These are phyloP conservation scores for Tupaia tana DNA, from an alignment of 2,113 vertebrate genomes.

Conservation along the genomic window DNA sequence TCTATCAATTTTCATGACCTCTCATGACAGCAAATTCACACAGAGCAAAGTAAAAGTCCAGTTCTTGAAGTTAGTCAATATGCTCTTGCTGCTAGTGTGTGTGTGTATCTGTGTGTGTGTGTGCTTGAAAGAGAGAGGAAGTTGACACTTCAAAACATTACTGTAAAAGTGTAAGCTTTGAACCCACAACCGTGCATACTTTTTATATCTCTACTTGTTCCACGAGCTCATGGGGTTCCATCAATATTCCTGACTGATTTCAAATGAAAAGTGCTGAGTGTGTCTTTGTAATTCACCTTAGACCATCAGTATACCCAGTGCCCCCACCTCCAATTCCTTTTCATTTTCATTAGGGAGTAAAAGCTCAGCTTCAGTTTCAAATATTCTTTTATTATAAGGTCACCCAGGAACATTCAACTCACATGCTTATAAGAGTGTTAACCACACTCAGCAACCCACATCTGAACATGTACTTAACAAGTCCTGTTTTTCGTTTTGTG, in stretches of 20 bases:
- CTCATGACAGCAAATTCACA: neutral
- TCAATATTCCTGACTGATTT: neutral
- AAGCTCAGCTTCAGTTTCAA: neutral
- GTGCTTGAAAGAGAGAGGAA: neutral
- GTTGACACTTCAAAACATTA: neutral
- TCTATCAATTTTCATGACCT: neutral
- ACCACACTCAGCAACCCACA: neutral
- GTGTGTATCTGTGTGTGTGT: neutral
- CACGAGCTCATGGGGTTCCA: accelerated
- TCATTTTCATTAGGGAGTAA: neutral
- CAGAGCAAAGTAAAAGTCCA: neutral
- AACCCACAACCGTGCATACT: neutral
- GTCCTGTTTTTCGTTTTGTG: neutral
- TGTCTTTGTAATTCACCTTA: neutral
- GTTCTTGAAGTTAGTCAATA: neutral
- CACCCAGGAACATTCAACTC: neutral
- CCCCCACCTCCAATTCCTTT: neutral
- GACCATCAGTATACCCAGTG: accelerated
- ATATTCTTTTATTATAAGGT: accelerated
- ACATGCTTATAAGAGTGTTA: accelerated
- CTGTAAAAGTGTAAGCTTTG: neutral
- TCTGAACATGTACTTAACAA: neutral
- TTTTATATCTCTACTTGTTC: neutral
- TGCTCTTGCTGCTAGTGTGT: neutral
- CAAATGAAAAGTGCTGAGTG: neutral